These are phyloP conservation scores for Carduelis carduelis DNA, from an alignment of 2,797 vertebrate species.

Conservation along the genomic window DNA sequence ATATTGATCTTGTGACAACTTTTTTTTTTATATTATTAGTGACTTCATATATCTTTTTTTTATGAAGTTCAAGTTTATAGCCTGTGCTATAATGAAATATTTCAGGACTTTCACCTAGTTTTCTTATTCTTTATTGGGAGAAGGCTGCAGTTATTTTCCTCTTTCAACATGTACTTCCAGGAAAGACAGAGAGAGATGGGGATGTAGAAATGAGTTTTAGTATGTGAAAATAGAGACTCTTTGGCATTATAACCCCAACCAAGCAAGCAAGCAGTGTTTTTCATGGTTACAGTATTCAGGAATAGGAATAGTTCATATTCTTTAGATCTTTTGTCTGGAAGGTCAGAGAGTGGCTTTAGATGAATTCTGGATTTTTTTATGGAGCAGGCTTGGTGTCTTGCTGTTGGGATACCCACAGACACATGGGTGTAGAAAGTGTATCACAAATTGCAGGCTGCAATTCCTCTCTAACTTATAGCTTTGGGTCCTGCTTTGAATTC, in stretches of 20 bases:
- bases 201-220: background rate
- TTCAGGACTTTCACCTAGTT: background rate
- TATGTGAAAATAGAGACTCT: background rate
- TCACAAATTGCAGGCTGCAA: background rate
- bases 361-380: background rate
- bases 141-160: background rate
- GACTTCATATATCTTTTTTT: background rate
- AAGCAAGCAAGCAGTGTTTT: accelerated
- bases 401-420: background rate
- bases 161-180: background rate
- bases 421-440: accelerated
- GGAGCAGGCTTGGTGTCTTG: background rate
- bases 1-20: background rate
- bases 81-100: background rate
- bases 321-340: background rate
- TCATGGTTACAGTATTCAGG: background rate
- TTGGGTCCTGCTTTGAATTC: background rate
- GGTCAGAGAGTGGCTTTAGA: background rate
- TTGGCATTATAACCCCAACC: background rate
- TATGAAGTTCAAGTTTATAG: background rate
- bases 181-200: background rate
- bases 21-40: background rate
- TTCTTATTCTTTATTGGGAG: background rate
- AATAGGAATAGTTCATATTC: accelerated
- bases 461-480: background rate